Conservation (phyloP, 1,140 invertebrate genomes). For the Coelopa frigida region DNA sequence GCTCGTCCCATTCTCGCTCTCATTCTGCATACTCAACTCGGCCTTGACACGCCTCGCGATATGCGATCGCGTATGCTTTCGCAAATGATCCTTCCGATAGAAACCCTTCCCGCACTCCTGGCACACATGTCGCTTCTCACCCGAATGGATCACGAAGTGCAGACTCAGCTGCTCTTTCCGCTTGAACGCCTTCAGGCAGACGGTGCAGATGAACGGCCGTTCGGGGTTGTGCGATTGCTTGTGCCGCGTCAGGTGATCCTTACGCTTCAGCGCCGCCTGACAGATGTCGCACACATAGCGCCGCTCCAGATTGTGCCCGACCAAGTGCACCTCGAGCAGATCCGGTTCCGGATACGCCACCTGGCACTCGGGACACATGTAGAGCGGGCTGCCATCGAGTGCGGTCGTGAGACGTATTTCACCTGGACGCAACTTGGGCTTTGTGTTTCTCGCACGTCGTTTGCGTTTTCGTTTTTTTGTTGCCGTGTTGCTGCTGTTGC, state of each 20-base stretch:
- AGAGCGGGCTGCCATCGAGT: constrained; percentile 71
- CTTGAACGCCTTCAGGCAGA: constrained; percentile 78
- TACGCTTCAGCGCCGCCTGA: constrained; percentile 72
- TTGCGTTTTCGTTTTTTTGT: constrained; percentile 74
- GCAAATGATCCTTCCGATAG: constrained; percentile 68
- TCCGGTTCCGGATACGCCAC: constrained; percentile 78
- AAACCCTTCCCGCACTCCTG: constrained; percentile 77
- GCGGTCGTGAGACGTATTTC: constrained; percentile 75
- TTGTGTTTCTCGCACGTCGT: constrained; percentile 69
- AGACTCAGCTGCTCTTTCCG: constrained; percentile 75
- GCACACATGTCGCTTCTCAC: constrained; percentile 77
- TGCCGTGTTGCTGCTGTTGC: constrained; percentile 20
- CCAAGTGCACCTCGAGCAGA: constrained; percentile 69
- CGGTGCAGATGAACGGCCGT: constrained; percentile 71
- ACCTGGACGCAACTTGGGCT: constrained; percentile 70
- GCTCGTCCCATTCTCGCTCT: constrained; percentile 35
- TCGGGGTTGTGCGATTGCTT: constrained; percentile 77
- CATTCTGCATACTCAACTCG: constrained; percentile 58
- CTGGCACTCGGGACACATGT: constrained; percentile 79
- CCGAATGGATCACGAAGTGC: constrained; percentile 79
- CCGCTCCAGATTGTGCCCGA: constrained; percentile 68
- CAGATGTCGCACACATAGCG: constrained; percentile 80
- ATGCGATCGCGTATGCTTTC: constrained; percentile 73
- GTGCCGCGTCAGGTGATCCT: constrained; percentile 72
- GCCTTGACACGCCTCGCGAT: constrained; percentile 74